A percentile compares a stretch with the other conserved stretches of the same genome.
Conservation (phyloP, 2,888 invertebrate species). For the Corythucha ciliata region DNA sequence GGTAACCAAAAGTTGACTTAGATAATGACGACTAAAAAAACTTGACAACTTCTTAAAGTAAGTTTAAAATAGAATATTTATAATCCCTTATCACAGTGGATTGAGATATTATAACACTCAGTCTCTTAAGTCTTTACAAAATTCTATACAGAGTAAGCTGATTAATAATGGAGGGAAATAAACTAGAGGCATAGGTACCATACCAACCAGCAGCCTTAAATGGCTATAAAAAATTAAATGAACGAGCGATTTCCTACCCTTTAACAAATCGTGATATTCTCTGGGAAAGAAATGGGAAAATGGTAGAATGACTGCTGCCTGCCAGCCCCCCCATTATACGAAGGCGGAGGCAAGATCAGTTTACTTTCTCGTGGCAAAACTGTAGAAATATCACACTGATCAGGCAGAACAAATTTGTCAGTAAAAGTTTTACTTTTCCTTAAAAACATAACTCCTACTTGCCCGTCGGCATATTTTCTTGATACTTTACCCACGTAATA, state of each 20-base stretch:
- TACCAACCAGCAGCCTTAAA: slow-evolving; percentile 8
- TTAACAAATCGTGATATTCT: slow-evolving; percentile 3
- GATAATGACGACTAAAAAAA: background rate
- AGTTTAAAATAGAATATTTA: too few species aligned
- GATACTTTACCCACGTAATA: slow-evolving; percentile 8
- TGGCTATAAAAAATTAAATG: background rate
- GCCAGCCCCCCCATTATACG: slow-evolving; percentile 5
- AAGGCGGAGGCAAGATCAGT: slow-evolving; percentile 10
- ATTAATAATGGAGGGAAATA: slow-evolving; percentile 8
- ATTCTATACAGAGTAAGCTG: background rate
- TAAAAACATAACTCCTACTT: background rate
- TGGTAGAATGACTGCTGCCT: slow-evolving; percentile 13
- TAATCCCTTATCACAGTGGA: too few species aligned
- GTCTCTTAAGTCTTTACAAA: too few species aligned
- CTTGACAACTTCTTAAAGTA: slow-evolving; percentile 1
- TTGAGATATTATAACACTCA: too few species aligned
- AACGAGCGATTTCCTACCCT: slow-evolving; percentile 6
- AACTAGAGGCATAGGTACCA: slow-evolving; percentile 11
- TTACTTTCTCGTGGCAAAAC: slow-evolving; percentile 7
- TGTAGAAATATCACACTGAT: slow-evolving; percentile 11
- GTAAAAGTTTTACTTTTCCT: slow-evolving; percentile 11
- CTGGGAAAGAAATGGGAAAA: slow-evolving; percentile 6
- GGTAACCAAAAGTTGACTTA: slow-evolving; percentile 8
- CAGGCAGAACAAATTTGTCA: slow-evolving; percentile 12
- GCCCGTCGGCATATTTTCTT: slow-evolving; percentile 6